Evolutionary conservation across 2,797 vertebrate genomes (phyloP).

Genomic region (Adrianichthys oophorus): DNA sequence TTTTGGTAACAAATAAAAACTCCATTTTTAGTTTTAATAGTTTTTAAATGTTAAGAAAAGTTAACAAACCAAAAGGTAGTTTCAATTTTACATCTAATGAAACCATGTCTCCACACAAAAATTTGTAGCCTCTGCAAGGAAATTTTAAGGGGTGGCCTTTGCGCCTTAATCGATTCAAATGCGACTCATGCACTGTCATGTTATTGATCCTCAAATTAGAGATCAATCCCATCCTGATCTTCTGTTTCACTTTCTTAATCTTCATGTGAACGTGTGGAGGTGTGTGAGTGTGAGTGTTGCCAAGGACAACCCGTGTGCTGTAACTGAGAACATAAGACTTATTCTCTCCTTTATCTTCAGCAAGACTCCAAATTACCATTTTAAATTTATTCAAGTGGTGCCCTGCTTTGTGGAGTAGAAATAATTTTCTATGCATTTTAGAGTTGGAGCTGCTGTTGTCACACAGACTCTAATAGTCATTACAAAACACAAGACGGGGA

Average conservation of each 20-base stretch:
- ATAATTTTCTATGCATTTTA: constrained; percentile 17
- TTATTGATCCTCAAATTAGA: constrained; percentile 32
- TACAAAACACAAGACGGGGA: constrained; percentile 12
- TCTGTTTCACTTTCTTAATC: constrained; percentile 17
- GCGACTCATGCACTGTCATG: constrained; percentile 7
- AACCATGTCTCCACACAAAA: constrained; percentile 5
- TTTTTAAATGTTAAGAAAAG: constrained; percentile 3
- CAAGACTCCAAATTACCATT: constrained; percentile 17
- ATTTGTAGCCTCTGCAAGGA: constrained; percentile 19
- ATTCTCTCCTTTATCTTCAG: constrained; percentile 15
- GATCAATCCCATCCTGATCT: constrained; percentile 17
- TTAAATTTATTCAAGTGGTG: constrained; percentile 23
- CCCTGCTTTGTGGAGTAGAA: constrained; percentile 18
- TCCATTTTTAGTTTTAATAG: background rate
- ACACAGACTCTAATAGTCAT: constrained; percentile 14
- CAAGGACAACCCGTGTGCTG: constrained; percentile 18
- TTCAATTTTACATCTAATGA: constrained; percentile 16
- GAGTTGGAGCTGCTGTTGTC: constrained; percentile 13
- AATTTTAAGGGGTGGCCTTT: constrained; percentile 22
- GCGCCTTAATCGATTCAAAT: constrained; percentile 22
- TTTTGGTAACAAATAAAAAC: too few species aligned
- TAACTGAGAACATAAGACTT: constrained; percentile 17
- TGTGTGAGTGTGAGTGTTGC: constrained; percentile 13
- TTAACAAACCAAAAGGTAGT: constrained; percentile 25
- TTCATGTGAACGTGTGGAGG: constrained; percentile 10